Conservation (phyloP, 2,888 invertebrate genomes). For the Ectemnius cavifrons region DNA sequence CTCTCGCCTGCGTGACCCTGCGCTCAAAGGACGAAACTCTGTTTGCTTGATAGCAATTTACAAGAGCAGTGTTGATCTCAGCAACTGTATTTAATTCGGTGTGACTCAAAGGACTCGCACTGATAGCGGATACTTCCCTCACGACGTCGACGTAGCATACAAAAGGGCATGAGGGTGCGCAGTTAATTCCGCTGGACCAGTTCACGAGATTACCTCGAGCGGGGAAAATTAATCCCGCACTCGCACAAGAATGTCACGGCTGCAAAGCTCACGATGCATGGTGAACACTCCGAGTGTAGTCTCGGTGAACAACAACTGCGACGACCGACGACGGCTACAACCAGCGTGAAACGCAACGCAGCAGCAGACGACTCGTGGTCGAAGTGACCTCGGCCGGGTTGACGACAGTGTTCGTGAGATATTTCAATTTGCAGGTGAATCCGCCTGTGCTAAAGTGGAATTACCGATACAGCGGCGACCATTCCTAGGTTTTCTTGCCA, state of each 20-base stretch:
- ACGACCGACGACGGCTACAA: constrained; percentile 7
- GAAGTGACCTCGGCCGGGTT: not conserved
- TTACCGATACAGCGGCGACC: constrained; percentile 11
- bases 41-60: not conserved
- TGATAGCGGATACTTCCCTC: too few species aligned
- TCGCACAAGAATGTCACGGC: not conserved
- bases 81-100: not conserved
- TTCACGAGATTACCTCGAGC: constrained; percentile 21
- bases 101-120: not conserved
- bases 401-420: constrained; percentile 22
- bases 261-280: not conserved
- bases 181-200: constrained; percentile 27
- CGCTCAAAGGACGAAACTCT: not conserved
- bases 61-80: constrained; percentile 27
- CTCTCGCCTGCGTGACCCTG: constrained; percentile 49
- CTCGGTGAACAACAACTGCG: not conserved
- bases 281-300: too few species aligned
- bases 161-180: not conserved
- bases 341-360: constrained; percentile 6
- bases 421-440: constrained; percentile 33
- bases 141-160: too few species aligned
- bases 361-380: not conserved
- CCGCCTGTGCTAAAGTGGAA: not conserved
- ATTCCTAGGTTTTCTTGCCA: constrained; percentile 3
- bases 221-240: constrained; percentile 38